A percentile compares a stretch with the other conserved stretches of the same genome.
Conservation (phyloP, 2,797 vertebrate genomes). For the Gymnodraco acuticeps region DNA sequence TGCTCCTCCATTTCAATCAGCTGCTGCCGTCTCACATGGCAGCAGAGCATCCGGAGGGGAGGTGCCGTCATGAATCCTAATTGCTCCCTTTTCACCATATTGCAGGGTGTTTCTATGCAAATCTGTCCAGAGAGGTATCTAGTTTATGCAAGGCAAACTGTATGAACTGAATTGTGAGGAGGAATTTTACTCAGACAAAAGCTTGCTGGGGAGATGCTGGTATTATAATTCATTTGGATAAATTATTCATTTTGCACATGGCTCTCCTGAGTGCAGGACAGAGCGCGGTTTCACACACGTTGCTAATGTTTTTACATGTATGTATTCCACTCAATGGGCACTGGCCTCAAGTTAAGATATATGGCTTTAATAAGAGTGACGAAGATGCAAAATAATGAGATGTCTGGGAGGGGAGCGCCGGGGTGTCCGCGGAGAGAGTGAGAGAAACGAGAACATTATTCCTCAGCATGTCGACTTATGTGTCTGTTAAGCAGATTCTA, state of each 20-base stretch:
- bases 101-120: slow-evolving; percentile 83
- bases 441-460: slow-evolving; percentile 48
- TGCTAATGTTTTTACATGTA: slow-evolving; percentile 76
- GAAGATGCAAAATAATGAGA: slow-evolving; percentile 79
- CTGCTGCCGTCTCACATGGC: slow-evolving; percentile 75
- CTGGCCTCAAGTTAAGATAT: slow-evolving; percentile 75
- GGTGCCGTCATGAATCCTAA: slow-evolving; percentile 82
- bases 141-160: slow-evolving; percentile 74
- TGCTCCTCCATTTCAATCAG: slow-evolving; percentile 83
- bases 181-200: slow-evolving; percentile 75
- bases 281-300: slow-evolving; percentile 51
- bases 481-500: slow-evolving; percentile 26
- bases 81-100: slow-evolving; percentile 79
- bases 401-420: slow-evolving; percentile 52
- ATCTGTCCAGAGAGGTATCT: slow-evolving; percentile 77
- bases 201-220: slow-evolving; percentile 68
- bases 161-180: slow-evolving; percentile 72
- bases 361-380: slow-evolving; percentile 82
- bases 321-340: slow-evolving; percentile 64
- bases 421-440: slow-evolving; percentile 46
- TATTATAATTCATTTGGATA: slow-evolving; percentile 79
- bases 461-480: slow-evolving; percentile 19
- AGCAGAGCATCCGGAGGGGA: slow-evolving; percentile 77
- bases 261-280: slow-evolving; percentile 71
- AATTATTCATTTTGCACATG: slow-evolving; percentile 81